These are phyloP conservation scores for Tachina grossa DNA, from an alignment of 2,888 invertebrate genomes.

Conservation along the genomic window DNA sequence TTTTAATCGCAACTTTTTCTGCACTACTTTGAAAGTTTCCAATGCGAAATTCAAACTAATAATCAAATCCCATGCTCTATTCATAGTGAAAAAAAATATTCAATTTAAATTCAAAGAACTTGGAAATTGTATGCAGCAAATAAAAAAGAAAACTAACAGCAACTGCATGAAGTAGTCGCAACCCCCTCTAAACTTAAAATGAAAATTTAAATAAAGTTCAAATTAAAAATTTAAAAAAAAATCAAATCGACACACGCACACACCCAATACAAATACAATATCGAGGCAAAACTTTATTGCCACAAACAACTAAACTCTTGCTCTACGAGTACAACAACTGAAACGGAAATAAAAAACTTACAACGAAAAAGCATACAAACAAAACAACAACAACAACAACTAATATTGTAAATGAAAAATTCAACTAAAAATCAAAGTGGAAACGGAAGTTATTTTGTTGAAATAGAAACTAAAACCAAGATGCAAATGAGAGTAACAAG, in stretches of 20 bases:
- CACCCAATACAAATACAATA: constrained; percentile 21
- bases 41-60: constrained; percentile 31
- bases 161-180: constrained; percentile 24
- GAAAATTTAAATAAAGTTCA: constrained; percentile 68
- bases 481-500: constrained; percentile 64
- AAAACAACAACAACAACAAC: constrained; percentile 1
- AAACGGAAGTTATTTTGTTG: constrained; percentile 73
- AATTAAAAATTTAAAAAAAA: constrained; percentile 55
- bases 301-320: constrained; percentile 62
- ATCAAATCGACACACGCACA: neutral
- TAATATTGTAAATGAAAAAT: constrained; percentile 59
- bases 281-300: constrained; percentile 66
- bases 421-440: constrained; percentile 71
- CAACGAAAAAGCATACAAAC: constrained; percentile 48
- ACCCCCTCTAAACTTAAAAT: constrained; percentile 56
- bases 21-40: neutral
- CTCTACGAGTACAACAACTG: constrained; percentile 37
- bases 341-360: constrained; percentile 70
- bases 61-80: constrained; percentile 49
- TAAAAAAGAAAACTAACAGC: constrained; percentile 30
- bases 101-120: constrained; percentile 63
- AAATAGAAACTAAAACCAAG: constrained; percentile 67
- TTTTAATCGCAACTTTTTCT: neutral
- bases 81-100: constrained; percentile 35
- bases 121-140: constrained; percentile 7